Evolutionary conservation across 2,888 invertebrate species (phyloP), one percentile per base, ranked within the genome.

Genomic region (Epirrita christyi): DNA sequence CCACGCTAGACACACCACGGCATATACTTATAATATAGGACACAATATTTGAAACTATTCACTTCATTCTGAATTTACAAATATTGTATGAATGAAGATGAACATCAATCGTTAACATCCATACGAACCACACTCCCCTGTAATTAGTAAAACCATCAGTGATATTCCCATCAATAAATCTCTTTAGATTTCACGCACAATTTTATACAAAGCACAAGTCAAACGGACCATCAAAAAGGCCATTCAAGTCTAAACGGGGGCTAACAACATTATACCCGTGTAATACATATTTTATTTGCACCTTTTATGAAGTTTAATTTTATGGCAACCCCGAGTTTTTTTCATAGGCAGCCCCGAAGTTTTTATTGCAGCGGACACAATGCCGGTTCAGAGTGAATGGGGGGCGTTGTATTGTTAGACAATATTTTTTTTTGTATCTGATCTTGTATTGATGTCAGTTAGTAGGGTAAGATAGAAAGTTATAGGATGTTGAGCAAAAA

Each of bases 261-360:
- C 87, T 89, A 89, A 91, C 92, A 91, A 90, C 90, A 88, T 91
- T 89, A 91, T 92, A 88, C 86, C 81, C 87, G 80, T 92, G 91
- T 92, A 86, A 92, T 91, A 92, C 90, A 91, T 91, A 90, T 91
- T 91, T 90, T 89, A 91, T 90, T 81, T 81, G 80, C 77, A 86
- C 88, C 88, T 86, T 76, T 88, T 88, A 88, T 88, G 69, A 77
- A 83, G 80, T 88, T 88, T 88, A 83, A 88, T 90, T 91, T 91
- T 90, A 89, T 89, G 76, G 86, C 86, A 86, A 79, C 85, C 86
- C 86, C 76, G 83, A 44, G 11, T 41, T 59, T 59, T 66, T 66
- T 63, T 47, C 49, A 45, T 58, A 57, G 76, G 85, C 86, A 86
- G 80, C 85, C 86, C 86, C 74, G 82, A 32, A 40, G 15, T 47